Conservation (phyloP, 2,888 invertebrate genomes). For the Eremobia ochroleuca region DNA sequence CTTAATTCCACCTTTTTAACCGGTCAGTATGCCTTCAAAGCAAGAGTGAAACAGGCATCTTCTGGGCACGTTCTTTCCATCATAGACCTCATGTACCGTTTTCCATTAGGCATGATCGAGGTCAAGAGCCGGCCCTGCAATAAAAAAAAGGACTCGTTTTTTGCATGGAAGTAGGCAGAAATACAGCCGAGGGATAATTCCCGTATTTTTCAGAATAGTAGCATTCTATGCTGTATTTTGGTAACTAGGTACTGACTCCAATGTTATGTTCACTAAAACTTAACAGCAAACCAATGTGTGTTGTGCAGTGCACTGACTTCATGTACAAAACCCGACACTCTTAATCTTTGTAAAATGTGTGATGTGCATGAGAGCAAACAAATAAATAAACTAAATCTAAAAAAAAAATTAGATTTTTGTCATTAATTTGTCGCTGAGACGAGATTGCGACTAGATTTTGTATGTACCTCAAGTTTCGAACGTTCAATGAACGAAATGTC, state of each 20-base stretch:
- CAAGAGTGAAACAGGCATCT: not conserved
- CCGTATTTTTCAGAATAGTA: not conserved
- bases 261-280: too few species aligned
- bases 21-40: not conserved
- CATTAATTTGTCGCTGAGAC: not conserved
- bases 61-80: not conserved
- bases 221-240: not conserved
- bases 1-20: not conserved
- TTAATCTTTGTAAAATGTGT: not conserved
- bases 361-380: not conserved
- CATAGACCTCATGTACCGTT: not conserved
- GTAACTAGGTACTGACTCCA: not conserved
- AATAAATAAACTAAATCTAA: not conserved
- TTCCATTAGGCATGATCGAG: not conserved
- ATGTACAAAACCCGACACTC: not conserved
- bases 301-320: not conserved
- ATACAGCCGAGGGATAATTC: not conserved
- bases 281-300: not conserved
- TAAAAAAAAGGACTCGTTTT: too few species aligned
- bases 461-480: too few species aligned
- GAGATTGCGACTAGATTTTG: too few species aligned
- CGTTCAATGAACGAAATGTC: too few species aligned
- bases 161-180: not conserved
- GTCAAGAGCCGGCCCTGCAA: too few species aligned
- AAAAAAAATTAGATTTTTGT: not conserved